phyloP scores from a whole-genome alignment of 2,888 invertebrate genomes.

The Pharmacophagus antenor region DNA sequence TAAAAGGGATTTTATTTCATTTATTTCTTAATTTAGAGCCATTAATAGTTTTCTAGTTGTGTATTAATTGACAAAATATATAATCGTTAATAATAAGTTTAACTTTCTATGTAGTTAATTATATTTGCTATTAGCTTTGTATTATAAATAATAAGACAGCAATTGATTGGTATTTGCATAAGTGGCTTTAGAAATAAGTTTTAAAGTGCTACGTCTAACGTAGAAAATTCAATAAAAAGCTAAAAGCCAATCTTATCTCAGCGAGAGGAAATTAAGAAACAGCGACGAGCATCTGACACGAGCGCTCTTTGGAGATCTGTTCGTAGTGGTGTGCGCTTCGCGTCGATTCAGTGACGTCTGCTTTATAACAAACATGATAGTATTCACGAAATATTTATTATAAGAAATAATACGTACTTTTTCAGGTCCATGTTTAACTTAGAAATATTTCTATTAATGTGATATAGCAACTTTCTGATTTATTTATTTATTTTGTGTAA shows the following conservation, averaged over 20 bases:
- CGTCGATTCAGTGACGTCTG: constrained; percentile 27
- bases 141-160: background rate
- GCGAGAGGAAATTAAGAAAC: constrained; percentile 80
- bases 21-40: no score
- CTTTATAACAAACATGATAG: no score
- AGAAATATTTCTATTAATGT: no score
- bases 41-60: no score
- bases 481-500: no score
- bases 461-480: no score
- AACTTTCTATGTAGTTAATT: background rate
- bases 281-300: constrained; percentile 80
- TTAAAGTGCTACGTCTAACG: constrained; percentile 70
- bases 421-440: no score
- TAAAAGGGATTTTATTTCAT: no score
- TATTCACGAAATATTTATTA: no score
- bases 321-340: constrained; percentile 48
- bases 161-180: background rate
- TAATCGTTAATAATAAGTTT: no score
- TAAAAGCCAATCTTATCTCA: constrained; percentile 81
- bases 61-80: no score
- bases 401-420: no score
- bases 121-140: background rate
- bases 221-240: constrained; percentile 81
- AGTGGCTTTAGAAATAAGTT: constrained; percentile 48
- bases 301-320: constrained; percentile 73